Evolutionary conservation across 2,797 vertebrate genomes (phyloP).

Genomic region (Botia kubotai): DNA sequence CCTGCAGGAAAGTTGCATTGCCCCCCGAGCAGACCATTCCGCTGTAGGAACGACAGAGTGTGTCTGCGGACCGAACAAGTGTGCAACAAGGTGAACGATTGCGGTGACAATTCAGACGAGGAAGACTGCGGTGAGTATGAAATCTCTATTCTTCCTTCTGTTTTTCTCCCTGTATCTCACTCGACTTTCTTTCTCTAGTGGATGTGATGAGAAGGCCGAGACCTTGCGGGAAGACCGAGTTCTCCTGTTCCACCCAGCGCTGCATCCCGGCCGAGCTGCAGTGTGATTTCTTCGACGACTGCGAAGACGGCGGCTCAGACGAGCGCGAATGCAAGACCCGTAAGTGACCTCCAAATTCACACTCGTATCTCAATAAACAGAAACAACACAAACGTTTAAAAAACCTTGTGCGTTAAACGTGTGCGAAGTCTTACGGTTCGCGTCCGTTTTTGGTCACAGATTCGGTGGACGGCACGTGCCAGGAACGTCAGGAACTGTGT

Average conservation of each 20-base stretch:
- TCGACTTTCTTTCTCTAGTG: slow-evolving; percentile 40
- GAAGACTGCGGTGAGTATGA: slow-evolving; percentile 76
- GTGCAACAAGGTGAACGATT: slow-evolving; percentile 84
- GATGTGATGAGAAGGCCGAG: slow-evolving; percentile 71
- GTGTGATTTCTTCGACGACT: slow-evolving; percentile 85
- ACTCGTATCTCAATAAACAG: too few species aligned
- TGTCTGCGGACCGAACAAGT: slow-evolving; percentile 80
- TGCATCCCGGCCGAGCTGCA: slow-evolving; percentile 82
- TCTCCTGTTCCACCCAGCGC: slow-evolving; percentile 80
- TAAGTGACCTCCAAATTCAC: slow-evolving; percentile 75
- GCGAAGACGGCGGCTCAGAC: slow-evolving; percentile 83
- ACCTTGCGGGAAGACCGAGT: slow-evolving; percentile 84
- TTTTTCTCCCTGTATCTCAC: not conserved
- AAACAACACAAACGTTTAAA: too few species aligned
- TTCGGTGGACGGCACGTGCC: slow-evolving; percentile 76
- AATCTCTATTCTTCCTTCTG: not conserved
- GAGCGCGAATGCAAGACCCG: slow-evolving; percentile 82
- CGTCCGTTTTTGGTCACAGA: slow-evolving; percentile 62
- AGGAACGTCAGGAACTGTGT: slow-evolving; percentile 80
- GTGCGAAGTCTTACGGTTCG: too few species aligned
- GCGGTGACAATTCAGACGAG: slow-evolving; percentile 86
- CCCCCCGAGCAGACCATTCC: slow-evolving; percentile 80
- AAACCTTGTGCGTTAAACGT: too few species aligned
- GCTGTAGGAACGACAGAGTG: slow-evolving; percentile 83
- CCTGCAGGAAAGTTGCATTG: slow-evolving; percentile 82